A percentile compares a stretch with the other conserved stretches of the same genome.
Evolutionary conservation across 2,797 vertebrate genomes (phyloP).

Genomic region (Anas capensis): DNA sequence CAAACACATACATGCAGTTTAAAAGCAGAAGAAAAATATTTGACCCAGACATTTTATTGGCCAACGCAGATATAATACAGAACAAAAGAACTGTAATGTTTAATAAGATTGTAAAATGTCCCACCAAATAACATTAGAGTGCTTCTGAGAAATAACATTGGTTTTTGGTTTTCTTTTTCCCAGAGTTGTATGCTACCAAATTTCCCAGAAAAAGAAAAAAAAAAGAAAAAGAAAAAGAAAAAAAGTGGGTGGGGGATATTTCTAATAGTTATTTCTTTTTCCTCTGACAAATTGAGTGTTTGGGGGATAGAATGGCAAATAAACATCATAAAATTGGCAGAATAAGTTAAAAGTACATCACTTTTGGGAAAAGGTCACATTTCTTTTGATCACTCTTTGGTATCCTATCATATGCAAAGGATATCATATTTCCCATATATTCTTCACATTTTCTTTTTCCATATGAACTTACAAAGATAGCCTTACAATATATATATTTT

Average conservation of each 20-base stretch:
- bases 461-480: background rate
- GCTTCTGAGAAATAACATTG: background rate
- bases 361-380: constrained; percentile 14
- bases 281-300: background rate
- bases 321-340: background rate
- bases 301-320: background rate
- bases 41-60: background rate
- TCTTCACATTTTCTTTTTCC: background rate
- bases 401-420: background rate
- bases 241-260: background rate
- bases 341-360: constrained; percentile 2
- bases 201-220: background rate
- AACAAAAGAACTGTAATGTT: background rate
- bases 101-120: background rate
- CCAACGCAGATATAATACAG: background rate
- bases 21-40: constrained; percentile 27
- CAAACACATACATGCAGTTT: background rate
- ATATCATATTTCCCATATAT: background rate
- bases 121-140: background rate
- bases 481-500: background rate
- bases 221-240: background rate
- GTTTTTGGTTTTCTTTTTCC: background rate
- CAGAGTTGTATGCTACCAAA: background rate
- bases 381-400: constrained; percentile 19
- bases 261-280: background rate